Conservation (phyloP, 2,888 invertebrate genomes). For the Callyntrura guangdongensis region DNA sequence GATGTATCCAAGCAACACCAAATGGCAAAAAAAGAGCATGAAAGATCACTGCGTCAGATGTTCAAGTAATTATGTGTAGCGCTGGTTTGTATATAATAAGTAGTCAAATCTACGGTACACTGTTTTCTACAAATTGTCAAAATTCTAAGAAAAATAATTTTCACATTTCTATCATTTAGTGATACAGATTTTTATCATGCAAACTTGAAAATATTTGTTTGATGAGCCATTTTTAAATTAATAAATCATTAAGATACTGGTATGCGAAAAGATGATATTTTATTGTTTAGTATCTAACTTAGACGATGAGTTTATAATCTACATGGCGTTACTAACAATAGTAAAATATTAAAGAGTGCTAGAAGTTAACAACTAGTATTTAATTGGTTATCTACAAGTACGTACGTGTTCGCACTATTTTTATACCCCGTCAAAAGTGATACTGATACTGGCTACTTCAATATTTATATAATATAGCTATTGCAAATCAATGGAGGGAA, state of each 20-base stretch:
- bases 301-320: background rate
- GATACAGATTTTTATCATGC: no score
- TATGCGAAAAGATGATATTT: constrained; percentile 19
- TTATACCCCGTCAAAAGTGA: constrained; percentile 64
- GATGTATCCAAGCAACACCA: constrained; percentile 91
- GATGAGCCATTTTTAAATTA: background rate
- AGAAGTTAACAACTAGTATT: constrained; percentile 39
- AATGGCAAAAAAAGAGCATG: constrained; percentile 91
- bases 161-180: no score
- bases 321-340: constrained; percentile 39
- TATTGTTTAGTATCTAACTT: constrained; percentile 37
- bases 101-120: background rate
- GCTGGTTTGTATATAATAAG: background rate
- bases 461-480: constrained; percentile 53
- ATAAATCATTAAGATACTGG: background rate
- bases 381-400: constrained; percentile 45
- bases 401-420: constrained; percentile 4
- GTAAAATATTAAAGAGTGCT: constrained; percentile 52
- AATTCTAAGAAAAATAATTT: no score
- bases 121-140: background rate
- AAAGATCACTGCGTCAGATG: constrained; percentile 89
- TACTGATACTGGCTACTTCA: constrained; percentile 75
- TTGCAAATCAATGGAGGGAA: constrained; percentile 79
- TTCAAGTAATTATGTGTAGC: constrained; percentile 86
- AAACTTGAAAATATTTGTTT: no score